A percentile compares a stretch with the other conserved stretches of the same genome.
Conservation (phyloP, 23 tunicate genomes). For the Trididemnum miniatum region DNA sequence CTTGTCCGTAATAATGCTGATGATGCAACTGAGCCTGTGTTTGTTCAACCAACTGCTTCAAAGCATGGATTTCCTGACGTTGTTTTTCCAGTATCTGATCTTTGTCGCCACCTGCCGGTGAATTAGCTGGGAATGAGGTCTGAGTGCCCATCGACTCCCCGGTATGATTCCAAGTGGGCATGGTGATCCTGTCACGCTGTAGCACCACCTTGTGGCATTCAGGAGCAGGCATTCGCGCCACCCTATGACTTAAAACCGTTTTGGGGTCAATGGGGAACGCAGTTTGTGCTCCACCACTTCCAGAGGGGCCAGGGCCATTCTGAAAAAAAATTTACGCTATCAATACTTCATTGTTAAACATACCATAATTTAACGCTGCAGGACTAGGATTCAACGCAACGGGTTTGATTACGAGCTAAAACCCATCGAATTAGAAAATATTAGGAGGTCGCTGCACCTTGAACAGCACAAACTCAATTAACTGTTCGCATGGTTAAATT, state of each 20-base stretch:
- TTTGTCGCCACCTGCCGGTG: constrained; percentile 9
- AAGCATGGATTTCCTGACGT: constrained; percentile 78
- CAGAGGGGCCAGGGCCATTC: too few species aligned
- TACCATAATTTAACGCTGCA: too few species aligned
- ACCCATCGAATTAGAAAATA: too few species aligned
- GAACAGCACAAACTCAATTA: too few species aligned
- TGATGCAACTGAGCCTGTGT: constrained; percentile 57
- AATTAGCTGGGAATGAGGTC: constrained; percentile 1
- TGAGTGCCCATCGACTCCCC: constrained; percentile 30
- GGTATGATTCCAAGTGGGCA: constrained; percentile 64
- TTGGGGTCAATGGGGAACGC: constrained; percentile 48
- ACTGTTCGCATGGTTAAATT: too few species aligned
- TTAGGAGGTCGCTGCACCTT: too few species aligned
- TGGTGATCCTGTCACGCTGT: constrained; percentile 53
- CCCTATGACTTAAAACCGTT: constrained; percentile 38
- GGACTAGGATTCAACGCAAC: too few species aligned
- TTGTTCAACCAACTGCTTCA: constrained; percentile 70
- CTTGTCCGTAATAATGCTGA: constrained; percentile 7
- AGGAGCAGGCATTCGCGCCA: constrained; percentile 62
- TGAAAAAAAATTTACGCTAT: too few species aligned
- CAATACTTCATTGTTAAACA: too few species aligned
- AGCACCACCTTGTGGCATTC: constrained; percentile 51
- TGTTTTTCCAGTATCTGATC: constrained; percentile 79
- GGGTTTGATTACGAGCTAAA: too few species aligned
- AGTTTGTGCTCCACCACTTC: not conserved